Evolutionary conservation across 2,797 vertebrate species (phyloP).

Genomic region (Rhadinocentrus ornatus): DNA sequence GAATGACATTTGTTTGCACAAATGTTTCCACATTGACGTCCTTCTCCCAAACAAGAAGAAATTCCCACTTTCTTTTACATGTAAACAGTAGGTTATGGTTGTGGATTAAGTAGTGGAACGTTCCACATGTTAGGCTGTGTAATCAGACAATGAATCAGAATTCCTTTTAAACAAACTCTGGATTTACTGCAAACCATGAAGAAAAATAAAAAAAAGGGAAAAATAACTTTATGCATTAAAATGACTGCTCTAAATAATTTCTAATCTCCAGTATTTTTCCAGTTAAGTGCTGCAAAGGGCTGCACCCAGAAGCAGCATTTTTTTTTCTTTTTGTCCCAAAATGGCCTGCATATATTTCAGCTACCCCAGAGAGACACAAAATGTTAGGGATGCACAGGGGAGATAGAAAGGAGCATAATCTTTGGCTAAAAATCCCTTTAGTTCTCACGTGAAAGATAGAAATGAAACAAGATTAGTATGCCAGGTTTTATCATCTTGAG

Average conservation of each 20-base stretch:
- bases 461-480: slow-evolving; percentile 64
- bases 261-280: slow-evolving; percentile 25
- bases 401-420: slow-evolving; percentile 69
- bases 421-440: slow-evolving; percentile 64
- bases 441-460: slow-evolving; percentile 67
- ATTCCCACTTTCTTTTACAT: neutral
- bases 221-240: neutral
- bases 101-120: neutral
- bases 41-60: neutral
- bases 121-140: neutral
- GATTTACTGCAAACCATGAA: neutral
- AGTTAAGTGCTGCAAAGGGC: slow-evolving; percentile 15
- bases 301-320: slow-evolving; percentile 25
- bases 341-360: slow-evolving; percentile 54
- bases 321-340: slow-evolving; percentile 47
- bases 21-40: neutral
- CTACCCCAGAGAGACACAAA: slow-evolving; percentile 65
- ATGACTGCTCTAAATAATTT: slow-evolving; percentile 28
- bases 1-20: neutral
- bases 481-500: slow-evolving; percentile 62
- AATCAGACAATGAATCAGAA: neutral
- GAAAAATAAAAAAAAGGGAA: neutral
- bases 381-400: slow-evolving; percentile 61
- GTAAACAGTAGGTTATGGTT: slow-evolving; percentile 1
- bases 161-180: neutral